Conservation (phyloP, 2,888 invertebrate species). For the Lasioglossum zephyrum region DNA sequence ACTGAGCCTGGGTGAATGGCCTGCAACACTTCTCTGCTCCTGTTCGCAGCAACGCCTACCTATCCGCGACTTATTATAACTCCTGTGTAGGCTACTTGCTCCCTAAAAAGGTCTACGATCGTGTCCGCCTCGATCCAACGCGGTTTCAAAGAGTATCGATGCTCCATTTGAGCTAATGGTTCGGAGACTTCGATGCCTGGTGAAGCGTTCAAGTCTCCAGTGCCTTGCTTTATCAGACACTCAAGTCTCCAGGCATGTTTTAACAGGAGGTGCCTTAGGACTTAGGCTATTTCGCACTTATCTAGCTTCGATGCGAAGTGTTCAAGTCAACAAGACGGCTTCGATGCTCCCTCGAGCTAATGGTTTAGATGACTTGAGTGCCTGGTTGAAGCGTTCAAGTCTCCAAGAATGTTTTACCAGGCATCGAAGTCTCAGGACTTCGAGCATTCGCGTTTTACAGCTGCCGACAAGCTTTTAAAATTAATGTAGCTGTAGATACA, state of each 20-base stretch:
- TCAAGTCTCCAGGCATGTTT: no score
- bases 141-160: neutral
- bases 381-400: no score
- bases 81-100: constrained; percentile 60
- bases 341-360: no score
- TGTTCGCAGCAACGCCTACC: constrained; percentile 73
- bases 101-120: constrained; percentile 4
- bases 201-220: no score
- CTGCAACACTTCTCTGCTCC: constrained; percentile 66
- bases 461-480: neutral
- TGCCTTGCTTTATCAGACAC: no score
- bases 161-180: neutral
- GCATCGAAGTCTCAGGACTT: no score
- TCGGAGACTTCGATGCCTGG: neutral
- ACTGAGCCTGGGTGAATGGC: constrained; percentile 79
- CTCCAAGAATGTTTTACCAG: no score
- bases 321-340: no score
- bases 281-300: no score
- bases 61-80: constrained; percentile 71
- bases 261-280: no score
- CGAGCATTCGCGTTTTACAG: neutral
- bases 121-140: neutral
- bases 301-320: no score
- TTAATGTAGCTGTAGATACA: neutral
- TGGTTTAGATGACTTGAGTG: no score